Conservation (phyloP, 2,888 invertebrate species). For the Adelognathus sp. region DNA sequence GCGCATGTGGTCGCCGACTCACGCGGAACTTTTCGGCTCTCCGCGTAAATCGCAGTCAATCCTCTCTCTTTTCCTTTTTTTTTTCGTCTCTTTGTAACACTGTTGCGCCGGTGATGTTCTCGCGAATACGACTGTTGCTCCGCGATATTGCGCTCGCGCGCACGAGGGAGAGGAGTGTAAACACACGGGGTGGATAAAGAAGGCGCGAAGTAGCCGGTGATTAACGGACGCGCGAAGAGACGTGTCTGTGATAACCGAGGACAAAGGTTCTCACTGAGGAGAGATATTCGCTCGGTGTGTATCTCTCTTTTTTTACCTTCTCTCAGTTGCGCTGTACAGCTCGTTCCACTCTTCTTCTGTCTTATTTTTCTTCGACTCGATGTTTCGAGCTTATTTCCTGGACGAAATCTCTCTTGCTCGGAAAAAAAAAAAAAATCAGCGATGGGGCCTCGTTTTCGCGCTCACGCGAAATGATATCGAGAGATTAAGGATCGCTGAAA, state of each 20-base stretch:
- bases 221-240: constrained; percentile 45
- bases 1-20: background rate
- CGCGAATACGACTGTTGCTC: background rate
- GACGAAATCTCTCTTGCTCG: constrained; percentile 31
- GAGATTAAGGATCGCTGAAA: constrained; percentile 50
- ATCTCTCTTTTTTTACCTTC: background rate
- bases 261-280: constrained; percentile 43
- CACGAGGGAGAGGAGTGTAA: constrained; percentile 4
- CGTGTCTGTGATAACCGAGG: constrained; percentile 51
- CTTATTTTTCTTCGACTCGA: constrained; percentile 1
- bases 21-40: background rate
- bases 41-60: background rate
- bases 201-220: constrained; percentile 21
- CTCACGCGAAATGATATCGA: constrained; percentile 54
- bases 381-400: constrained; percentile 13
- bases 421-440: background rate
- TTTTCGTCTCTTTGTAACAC: background rate
- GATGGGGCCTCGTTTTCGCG: constrained; percentile 47
- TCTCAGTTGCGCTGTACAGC: background rate
- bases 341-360: background rate
- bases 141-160: constrained; percentile 19
- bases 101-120: constrained; percentile 1
- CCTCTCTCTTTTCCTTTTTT: background rate
- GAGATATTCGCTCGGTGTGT: constrained; percentile 12
- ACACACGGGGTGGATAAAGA: background rate